These are phyloP conservation scores for Psephotus haematonotus DNA, from an alignment of 2,113 vertebrate species.

Conservation along the genomic window DNA sequence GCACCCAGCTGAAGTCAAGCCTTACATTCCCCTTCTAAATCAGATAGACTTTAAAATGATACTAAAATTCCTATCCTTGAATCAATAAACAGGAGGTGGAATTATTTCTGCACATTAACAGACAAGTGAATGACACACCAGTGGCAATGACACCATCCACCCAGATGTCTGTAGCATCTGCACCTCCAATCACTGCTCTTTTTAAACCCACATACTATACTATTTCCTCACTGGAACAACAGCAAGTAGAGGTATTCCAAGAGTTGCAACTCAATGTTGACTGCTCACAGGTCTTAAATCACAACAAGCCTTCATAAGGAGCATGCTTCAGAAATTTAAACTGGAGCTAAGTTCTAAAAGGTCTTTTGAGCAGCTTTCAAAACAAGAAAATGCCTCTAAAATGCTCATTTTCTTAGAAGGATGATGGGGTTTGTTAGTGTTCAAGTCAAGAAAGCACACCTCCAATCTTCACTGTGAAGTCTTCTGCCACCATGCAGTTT, in stretches of 20 bases:
- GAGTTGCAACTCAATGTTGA: background rate
- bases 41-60: constrained; percentile 22
- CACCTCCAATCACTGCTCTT: background rate
- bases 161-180: constrained; percentile 31
- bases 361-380: background rate
- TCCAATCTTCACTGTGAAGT: constrained; percentile 99
- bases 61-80: constrained; percentile 6
- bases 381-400: background rate
- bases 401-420: background rate
- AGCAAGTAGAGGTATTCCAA: constrained; percentile 11
- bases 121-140: background rate
- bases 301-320: background rate
- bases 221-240: background rate
- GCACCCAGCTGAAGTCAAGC: constrained; percentile 45
- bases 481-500: constrained; percentile 98
- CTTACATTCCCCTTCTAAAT: constrained; percentile 12
- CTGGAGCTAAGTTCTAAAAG: background rate
- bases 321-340: background rate
- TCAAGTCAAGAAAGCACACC: constrained; percentile 70
- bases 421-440: background rate
- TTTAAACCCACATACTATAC: background rate
- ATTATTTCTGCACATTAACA: background rate
- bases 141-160: background rate
- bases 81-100: background rate
- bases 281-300: constrained; percentile 11